These are phyloP conservation scores for Uromys caudimaculatus DNA, from an alignment of 2,797 vertebrate genomes.

Conservation along the genomic window DNA sequence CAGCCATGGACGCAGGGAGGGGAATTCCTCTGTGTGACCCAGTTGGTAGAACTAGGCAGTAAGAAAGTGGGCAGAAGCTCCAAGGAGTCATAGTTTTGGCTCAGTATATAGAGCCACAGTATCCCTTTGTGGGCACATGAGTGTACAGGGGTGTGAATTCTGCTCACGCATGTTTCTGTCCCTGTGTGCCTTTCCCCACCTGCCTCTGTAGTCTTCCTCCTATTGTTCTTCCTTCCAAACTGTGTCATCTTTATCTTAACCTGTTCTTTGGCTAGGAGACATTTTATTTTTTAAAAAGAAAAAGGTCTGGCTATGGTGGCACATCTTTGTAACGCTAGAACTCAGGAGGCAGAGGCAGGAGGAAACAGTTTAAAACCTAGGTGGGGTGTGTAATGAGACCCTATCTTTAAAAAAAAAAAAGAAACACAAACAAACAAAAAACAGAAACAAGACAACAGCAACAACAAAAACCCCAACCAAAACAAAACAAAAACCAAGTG, in stretches of 20 bases:
- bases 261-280: conserved; percentile 45
- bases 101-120: not conserved
- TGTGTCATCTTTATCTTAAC: conserved; percentile 1
- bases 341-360: not conserved
- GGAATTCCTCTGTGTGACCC: conserved; percentile 11
- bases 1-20: not conserved
- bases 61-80: not conserved
- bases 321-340: not conserved
- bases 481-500: not conserved
- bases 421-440: not conserved
- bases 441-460: not conserved
- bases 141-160: not conserved
- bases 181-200: not conserved
- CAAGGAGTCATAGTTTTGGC: not conserved
- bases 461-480: not conserved
- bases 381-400: not conserved
- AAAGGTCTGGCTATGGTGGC: not conserved
- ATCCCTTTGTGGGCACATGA: not conserved
- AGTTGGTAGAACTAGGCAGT: conserved; percentile 13
- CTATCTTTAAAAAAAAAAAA: not conserved
- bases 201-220: not conserved
- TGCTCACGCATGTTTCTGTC: not conserved
- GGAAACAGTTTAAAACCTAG: not conserved
- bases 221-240: not conserved
- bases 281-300: conserved; percentile 48